Base-by-base conservation (phyloP, 2,797 vertebrate genomes). In the Amblyraja radiata region DNA sequence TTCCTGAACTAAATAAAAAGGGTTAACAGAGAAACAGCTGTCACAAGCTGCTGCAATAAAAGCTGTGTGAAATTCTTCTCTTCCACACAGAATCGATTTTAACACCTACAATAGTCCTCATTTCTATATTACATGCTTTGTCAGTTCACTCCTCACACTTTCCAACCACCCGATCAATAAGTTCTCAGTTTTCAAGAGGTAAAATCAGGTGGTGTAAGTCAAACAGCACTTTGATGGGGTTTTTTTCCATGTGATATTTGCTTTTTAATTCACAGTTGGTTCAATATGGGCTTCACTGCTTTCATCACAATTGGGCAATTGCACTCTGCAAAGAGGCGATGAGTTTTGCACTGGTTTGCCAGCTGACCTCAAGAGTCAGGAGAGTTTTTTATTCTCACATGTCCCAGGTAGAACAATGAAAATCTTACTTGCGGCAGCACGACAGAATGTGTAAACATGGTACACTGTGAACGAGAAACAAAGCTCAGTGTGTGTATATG, bases 221-320 rank as follows among this genome's bases (percentile, higher is more conserved):
- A 92, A 73, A 92, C 90, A 58, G 7, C 23, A 25, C 6, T 68
- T 74, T 73, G 32, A 74, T 76, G 32, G 90, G 74, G 46, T 28
- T 39, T 74, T 71, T 46, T 91, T 74, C 68, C 90, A 39, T 25
- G 25, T 25, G 71, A 16, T 74, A 91, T 74, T 71, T 73, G 68
- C 71, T 91, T 74, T 91, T 91, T 74, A 91, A 91, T 91, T 91
- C 90, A 36, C 71, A 91, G 90, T 74, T 74, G 36, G 54, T 91
- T 91, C 90, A 25, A 73, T 46, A 74, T 74, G 90, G 68, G 68
- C 32, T 73, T 54, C 90, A 39, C 32, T 91, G 68, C 18, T 73
- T 91, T 91, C 68, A 91, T 23, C 6, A 23, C 32, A 39, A n/a
- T 36, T 36, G 63, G 9, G 88, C 84, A 68, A 68, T 88, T 88